Conservation (phyloP, 2,797 vertebrate species). For the Bradypodion pumilum region DNA sequence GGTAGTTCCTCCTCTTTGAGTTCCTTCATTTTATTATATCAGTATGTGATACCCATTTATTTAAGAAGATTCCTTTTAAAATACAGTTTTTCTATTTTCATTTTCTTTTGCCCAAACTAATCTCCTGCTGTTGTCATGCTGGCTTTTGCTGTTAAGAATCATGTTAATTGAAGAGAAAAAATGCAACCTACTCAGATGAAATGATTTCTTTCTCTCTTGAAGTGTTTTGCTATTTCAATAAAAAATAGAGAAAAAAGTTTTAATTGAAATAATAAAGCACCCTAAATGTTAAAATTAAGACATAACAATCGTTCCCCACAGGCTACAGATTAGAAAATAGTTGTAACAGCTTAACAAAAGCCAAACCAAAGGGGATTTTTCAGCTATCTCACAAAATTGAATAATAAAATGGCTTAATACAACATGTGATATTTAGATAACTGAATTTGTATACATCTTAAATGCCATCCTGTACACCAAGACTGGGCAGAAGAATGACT, state of each 20-base stretch:
- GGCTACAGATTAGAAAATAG: not conserved
- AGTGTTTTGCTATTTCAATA: slow-evolving; percentile 27
- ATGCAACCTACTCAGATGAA: slow-evolving; percentile 11
- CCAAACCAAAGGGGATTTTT: too few relatives aligned
- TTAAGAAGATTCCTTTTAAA: slow-evolving; percentile 29
- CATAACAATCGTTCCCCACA: not conserved
- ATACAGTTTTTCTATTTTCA: not conserved
- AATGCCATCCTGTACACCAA: too few relatives aligned
- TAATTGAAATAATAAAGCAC: slow-evolving; percentile 29
- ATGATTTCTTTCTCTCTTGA: not conserved
- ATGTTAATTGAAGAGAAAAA: slow-evolving; percentile 41
- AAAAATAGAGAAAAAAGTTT: not conserved
- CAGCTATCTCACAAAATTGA: too few relatives aligned
- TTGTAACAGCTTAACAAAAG: not conserved
- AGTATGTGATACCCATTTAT: not conserved
- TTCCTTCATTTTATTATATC: slow-evolving; percentile 1
- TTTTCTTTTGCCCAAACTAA: not conserved
- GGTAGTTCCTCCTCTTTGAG: not conserved
- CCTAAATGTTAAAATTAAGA: not conserved
- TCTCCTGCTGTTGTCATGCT: slow-evolving; percentile 1
- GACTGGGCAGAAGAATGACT: too few relatives aligned
- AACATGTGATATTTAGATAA: too few relatives aligned
- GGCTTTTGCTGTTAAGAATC: slow-evolving; percentile 31
- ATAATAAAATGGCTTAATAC: too few relatives aligned
- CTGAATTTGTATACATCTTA: too few relatives aligned